Percentiles rank a stretch among this genome's conserved stretches.
phyloP scores from a whole-genome alignment of 2,113 vertebrate genomes.

The Holacanthus passer region DNA sequence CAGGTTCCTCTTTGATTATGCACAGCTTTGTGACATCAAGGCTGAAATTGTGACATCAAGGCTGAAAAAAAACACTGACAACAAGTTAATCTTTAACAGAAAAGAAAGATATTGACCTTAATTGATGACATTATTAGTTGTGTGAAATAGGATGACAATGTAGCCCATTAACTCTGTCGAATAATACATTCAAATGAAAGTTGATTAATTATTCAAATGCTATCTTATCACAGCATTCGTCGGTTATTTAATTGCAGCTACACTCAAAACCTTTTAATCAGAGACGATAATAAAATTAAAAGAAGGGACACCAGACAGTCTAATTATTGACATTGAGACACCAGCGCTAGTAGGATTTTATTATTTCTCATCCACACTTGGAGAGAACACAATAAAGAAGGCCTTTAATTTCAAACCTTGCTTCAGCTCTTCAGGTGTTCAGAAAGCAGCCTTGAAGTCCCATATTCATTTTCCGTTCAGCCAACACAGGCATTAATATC shows the following conservation, averaged over 20 bases:
- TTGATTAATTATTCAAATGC: slow-evolving; percentile 11
- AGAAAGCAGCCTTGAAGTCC: slow-evolving; percentile 28
- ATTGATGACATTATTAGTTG: slow-evolving; percentile 7
- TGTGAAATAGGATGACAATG: slow-evolving; percentile 1
- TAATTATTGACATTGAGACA: slow-evolving; percentile 7
- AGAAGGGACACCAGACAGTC: background rate
- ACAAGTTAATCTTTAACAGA: background rate
- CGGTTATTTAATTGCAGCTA: slow-evolving; percentile 15
- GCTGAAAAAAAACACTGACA: background rate
- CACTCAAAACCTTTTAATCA: slow-evolving; percentile 12
- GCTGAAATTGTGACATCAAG: background rate
- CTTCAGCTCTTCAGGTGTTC: slow-evolving; percentile 21
- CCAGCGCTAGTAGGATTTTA: background rate
- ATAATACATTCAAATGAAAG: slow-evolving; percentile 12
- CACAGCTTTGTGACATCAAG: background rate
- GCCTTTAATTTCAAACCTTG: slow-evolving; percentile 14
- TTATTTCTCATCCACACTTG: slow-evolving; percentile 9
- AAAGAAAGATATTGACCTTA: too few relatives aligned
- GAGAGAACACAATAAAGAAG: slow-evolving; percentile 14
- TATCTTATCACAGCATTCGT: background rate
- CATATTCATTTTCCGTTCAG: slow-evolving; percentile 45
- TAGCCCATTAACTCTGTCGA: slow-evolving; percentile 1
- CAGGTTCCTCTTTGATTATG: background rate
- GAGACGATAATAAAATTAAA: background rate
- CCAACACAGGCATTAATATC: slow-evolving; percentile 37